phyloP scores from a whole-genome alignment of 1,140 invertebrate genomes.

The Brachionus rubens region DNA sequence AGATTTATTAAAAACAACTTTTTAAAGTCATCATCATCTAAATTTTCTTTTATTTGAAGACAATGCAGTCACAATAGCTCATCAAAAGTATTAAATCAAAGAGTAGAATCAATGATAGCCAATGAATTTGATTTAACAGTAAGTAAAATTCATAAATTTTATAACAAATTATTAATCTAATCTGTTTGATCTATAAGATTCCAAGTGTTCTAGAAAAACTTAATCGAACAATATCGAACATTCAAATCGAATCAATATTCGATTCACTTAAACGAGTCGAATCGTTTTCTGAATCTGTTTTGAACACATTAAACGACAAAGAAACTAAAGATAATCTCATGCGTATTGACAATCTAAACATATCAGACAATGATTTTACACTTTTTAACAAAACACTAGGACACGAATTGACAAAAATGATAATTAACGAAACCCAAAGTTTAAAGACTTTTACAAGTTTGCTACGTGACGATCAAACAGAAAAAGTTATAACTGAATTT shows the following conservation, averaged over 20 bases:
- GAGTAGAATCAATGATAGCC: too few relatives aligned
- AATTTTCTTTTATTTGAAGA: too few relatives aligned
- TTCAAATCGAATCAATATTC: background rate
- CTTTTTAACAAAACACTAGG: background rate
- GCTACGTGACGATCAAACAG: background rate
- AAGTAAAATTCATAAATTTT: background rate
- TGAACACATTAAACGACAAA: background rate
- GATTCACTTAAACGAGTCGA: background rate
- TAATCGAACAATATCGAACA: background rate
- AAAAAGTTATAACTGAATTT: background rate
- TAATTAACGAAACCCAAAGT: background rate
- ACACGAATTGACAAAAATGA: background rate
- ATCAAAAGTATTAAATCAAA: too few relatives aligned
- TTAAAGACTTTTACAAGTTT: background rate
- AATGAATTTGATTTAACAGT: background rate
- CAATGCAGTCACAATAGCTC: too few relatives aligned
- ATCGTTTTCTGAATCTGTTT: background rate
- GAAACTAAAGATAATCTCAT: background rate
- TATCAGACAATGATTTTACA: background rate
- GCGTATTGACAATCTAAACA: background rate
- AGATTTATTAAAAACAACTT: too few relatives aligned
- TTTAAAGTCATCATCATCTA: too few relatives aligned
- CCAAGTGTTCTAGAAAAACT: background rate
- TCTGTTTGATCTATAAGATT: background rate
- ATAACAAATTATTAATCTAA: background rate